Conservation (phyloP, 2,113 vertebrate species). For the Uria aalge region DNA sequence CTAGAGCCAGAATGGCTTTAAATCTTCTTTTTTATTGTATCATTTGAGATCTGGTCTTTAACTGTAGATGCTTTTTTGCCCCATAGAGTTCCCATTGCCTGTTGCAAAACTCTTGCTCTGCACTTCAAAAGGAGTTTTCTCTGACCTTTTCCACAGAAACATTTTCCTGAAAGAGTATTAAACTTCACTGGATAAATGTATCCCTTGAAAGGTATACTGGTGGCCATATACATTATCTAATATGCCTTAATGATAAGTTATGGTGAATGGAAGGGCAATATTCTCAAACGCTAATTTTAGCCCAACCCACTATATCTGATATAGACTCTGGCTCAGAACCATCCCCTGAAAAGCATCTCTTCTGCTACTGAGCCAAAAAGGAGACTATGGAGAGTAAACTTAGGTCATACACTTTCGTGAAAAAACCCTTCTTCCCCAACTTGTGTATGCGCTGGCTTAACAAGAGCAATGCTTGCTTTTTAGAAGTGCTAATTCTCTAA, state of each 20-base stretch:
- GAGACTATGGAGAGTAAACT: not conserved
- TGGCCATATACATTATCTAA: not conserved
- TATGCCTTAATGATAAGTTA: not conserved
- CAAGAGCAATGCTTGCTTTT: not conserved
- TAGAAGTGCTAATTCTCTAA: not conserved
- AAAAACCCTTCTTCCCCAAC: accelerated
- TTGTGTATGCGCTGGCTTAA: not conserved
- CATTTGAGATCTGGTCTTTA: not conserved
- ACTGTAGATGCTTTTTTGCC: not conserved
- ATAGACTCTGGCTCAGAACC: not conserved
- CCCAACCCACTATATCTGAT: not conserved
- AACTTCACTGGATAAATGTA: not conserved
- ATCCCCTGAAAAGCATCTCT: not conserved
- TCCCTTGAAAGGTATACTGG: not conserved
- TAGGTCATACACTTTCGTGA: not conserved
- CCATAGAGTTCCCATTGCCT: not conserved
- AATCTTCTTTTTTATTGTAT: slow-evolving; percentile 19
- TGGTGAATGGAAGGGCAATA: not conserved
- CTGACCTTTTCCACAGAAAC: not conserved
- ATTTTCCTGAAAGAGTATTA: not conserved
- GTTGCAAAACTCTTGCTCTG: not conserved
- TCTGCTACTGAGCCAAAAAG: not conserved
- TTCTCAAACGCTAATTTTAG: not conserved
- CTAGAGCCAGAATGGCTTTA: slow-evolving; percentile 10
- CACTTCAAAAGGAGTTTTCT: not conserved